Evolutionary conservation across 1,140 invertebrate species (phyloP).

Genomic region (Thalassaphorura encarpata): DNA sequence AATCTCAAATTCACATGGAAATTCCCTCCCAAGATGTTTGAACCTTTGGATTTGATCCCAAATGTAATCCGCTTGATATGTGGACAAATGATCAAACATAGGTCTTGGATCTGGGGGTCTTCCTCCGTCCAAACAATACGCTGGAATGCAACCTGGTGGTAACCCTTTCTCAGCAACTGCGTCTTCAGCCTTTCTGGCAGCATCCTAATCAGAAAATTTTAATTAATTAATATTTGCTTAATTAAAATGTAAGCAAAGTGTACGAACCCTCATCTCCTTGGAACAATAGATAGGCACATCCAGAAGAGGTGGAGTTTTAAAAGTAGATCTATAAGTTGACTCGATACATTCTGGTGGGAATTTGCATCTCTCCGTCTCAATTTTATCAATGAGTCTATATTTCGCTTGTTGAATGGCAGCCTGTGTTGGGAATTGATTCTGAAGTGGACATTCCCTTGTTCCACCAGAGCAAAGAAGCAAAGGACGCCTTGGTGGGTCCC

Average conservation of each 20-base stretch:
- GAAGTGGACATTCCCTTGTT: slow-evolving; percentile 28
- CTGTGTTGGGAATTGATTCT: slow-evolving; percentile 26
- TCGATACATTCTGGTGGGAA: slow-evolving; percentile 27
- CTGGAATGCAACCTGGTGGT: slow-evolving; percentile 17
- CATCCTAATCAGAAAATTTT: slow-evolving; percentile 13
- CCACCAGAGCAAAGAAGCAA: slow-evolving; percentile 27
- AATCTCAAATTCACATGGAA: slow-evolving; percentile 11
- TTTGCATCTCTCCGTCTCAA: slow-evolving; percentile 25
- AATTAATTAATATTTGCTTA: slow-evolving; percentile 1
- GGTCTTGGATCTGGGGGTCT: slow-evolving; percentile 24
- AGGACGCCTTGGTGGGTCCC: slow-evolving; percentile 18
- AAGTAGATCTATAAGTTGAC: slow-evolving; percentile 21
- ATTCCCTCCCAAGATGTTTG: slow-evolving; percentile 25
- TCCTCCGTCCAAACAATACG: slow-evolving; percentile 21
- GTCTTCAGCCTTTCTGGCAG: slow-evolving; percentile 9
- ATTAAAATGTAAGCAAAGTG: not conserved
- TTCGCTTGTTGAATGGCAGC: slow-evolving; percentile 24
- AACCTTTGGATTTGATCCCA: slow-evolving; percentile 16
- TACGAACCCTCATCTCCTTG: slow-evolving; percentile 9
- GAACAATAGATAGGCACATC: slow-evolving; percentile 23
- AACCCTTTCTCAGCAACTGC: slow-evolving; percentile 13
- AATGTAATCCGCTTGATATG: slow-evolving; percentile 26
- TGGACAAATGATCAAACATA: slow-evolving; percentile 26
- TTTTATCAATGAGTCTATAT: slow-evolving; percentile 18
- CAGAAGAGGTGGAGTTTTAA: slow-evolving; percentile 17